These are phyloP conservation scores for Cataglyphis livida DNA, from an alignment of 2,888 invertebrate species.

Conservation along the genomic window DNA sequence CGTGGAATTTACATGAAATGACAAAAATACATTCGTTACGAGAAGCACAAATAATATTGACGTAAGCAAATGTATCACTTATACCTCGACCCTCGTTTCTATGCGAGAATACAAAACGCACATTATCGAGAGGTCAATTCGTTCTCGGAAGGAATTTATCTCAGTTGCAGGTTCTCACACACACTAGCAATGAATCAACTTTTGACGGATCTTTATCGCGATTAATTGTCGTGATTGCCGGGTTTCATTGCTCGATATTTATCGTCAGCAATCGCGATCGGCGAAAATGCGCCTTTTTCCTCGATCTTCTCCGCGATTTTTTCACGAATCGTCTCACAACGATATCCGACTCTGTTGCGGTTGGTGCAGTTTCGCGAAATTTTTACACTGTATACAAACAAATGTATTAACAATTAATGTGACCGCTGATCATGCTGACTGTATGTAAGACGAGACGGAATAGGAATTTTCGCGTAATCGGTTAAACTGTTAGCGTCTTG, in stretches of 20 bases:
- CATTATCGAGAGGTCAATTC: conserved; percentile 32
- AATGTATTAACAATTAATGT: conserved; percentile 2
- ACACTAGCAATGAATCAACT: conserved; percentile 4
- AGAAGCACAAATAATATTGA: neutral
- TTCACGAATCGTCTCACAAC: neutral
- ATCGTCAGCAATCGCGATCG: conserved; percentile 12
- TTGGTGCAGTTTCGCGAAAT: conserved; percentile 2
- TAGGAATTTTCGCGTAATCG: conserved; percentile 4
- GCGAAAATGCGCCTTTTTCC: neutral
- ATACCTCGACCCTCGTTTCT: neutral
- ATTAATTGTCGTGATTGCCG: conserved; percentile 47
- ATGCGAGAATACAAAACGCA: conserved; percentile 8
- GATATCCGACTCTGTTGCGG: neutral
- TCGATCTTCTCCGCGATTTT: neutral
- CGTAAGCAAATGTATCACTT: neutral
- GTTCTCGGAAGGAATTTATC: conserved; percentile 54
- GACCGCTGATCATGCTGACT: neutral
- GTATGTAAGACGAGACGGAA: neutral
- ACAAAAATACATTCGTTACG: neutral
- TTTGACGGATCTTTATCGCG: conserved; percentile 3
- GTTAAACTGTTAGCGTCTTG: neutral
- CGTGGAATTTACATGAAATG: neutral
- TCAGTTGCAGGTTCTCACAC: neutral
- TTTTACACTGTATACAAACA: neutral
- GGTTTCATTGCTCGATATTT: conserved; percentile 41